phyloP scores from a whole-genome alignment of 2,113 vertebrate genomes.

The Herpetotheres cachinnans region DNA sequence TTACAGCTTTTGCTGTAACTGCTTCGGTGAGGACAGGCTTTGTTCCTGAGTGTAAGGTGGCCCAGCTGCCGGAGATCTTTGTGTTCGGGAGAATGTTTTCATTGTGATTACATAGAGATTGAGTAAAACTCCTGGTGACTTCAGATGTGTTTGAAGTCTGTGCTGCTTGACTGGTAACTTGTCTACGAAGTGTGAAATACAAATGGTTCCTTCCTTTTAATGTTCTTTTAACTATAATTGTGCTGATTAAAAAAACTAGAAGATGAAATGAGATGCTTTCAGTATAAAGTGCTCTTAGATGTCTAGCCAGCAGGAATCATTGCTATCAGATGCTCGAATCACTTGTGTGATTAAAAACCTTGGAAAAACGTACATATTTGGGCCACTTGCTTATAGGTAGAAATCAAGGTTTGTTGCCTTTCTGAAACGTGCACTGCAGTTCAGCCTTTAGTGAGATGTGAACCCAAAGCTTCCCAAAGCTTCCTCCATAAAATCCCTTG shows the following conservation, averaged over 20 bases:
- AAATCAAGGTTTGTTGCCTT: neutral
- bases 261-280: neutral
- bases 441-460: neutral
- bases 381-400: neutral
- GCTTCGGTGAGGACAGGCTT: neutral
- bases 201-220: neutral
- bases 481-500: neutral
- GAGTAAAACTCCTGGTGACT: neutral
- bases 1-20: neutral
- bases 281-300: neutral
- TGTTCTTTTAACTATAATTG: neutral
- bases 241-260: neutral
- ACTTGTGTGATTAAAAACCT: conserved; percentile 5
- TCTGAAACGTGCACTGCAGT: neutral
- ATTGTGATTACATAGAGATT: too few species aligned
- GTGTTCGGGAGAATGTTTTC: neutral
- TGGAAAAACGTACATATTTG: neutral
- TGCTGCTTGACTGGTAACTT: neutral
- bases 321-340: neutral
- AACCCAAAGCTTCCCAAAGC: neutral
- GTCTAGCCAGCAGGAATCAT: neutral
- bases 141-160: neutral
- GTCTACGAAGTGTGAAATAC: neutral
- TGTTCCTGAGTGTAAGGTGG: neutral
- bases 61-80: neutral